Conservation (phyloP, 2,797 vertebrate species). For the Gorsachius magnificus region DNA sequence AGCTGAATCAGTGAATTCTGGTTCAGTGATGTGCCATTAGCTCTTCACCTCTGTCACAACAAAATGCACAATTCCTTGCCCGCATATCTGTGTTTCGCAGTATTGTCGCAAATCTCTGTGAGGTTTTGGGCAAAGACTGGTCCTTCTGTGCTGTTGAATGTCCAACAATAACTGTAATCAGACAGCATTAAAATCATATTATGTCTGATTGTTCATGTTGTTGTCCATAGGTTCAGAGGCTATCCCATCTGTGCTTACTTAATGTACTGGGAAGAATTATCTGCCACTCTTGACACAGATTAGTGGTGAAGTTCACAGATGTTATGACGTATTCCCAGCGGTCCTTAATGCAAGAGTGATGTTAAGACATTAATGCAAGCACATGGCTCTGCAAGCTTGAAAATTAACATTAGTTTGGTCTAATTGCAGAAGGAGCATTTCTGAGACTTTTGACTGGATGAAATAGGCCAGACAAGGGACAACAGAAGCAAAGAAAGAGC, state of each 20-base stretch:
- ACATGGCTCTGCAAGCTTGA: background rate
- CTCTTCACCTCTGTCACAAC: background rate
- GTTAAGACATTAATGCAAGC: background rate
- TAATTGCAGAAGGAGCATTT: background rate
- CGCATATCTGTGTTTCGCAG: background rate
- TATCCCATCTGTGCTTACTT: background rate
- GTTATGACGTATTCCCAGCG: background rate
- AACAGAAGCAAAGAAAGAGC: background rate
- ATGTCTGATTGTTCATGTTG: background rate
- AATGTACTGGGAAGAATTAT: background rate
- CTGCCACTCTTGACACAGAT: background rate
- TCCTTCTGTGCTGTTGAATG: background rate
- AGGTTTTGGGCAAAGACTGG: background rate
- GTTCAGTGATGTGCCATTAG: background rate
- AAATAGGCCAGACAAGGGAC: background rate
- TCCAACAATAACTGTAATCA: background rate
- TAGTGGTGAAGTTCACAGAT: background rate
- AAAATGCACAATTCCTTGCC: background rate
- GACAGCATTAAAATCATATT: background rate
- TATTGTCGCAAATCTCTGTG: background rate
- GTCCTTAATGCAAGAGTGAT: background rate
- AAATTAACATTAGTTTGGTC: background rate
- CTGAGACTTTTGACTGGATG: background rate
- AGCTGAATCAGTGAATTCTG: background rate
- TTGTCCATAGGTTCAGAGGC: background rate